Evolutionary conservation across 1,140 invertebrate genomes (phyloP), one percentile per base, ranked within the genome.

Genomic region (Camponotus pennsylvanicus): DNA sequence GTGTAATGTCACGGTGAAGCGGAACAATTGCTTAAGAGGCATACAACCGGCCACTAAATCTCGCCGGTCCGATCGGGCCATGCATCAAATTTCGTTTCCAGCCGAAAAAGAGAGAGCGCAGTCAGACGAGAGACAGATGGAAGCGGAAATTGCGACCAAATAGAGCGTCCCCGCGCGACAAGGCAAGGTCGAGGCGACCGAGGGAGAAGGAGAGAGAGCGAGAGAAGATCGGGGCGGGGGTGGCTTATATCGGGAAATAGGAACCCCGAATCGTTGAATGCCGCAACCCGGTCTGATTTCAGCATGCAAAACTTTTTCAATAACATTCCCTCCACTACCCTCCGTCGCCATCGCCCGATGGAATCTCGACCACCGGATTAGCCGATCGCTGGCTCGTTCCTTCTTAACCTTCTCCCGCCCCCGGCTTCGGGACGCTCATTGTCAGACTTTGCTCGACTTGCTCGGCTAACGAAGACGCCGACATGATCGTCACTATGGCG

Each of bases 101-200:
- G 37, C 42, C 9, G 42, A 13, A 45, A 45, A 45, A 45, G 42
- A 45, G 42, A 45, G 34, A 45, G 34, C 76, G 66, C 84, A 77
- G 57, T 71, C 71, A 11, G 86, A 85, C 84, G 86, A 89, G 87
- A 88, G 82, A 89, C 85, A 85, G 88, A 89, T 88, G 87, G 87
- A 77, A 89, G 86, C 87, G 88, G 88, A 88, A 89, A 89, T 89
- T 89, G 88, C 88, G 61, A 80, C 67, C 82, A 88, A 89, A 89
- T 88, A 73, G 79, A 61, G 55, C 69, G 55, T 49, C 37, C 27
- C 32, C n/a, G 13, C 32, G 71, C 69, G 76, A 45, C 42, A 45
- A 61, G 57, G 83, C 82, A 85, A 66, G 52, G 76, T 59, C 80
- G 82, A 66, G 49, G 52, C 66, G 61, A 34, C n/a, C 32, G 49